Base-by-base conservation (phyloP, 2,888 invertebrate species). In the Anarsia innoxiella region DNA sequence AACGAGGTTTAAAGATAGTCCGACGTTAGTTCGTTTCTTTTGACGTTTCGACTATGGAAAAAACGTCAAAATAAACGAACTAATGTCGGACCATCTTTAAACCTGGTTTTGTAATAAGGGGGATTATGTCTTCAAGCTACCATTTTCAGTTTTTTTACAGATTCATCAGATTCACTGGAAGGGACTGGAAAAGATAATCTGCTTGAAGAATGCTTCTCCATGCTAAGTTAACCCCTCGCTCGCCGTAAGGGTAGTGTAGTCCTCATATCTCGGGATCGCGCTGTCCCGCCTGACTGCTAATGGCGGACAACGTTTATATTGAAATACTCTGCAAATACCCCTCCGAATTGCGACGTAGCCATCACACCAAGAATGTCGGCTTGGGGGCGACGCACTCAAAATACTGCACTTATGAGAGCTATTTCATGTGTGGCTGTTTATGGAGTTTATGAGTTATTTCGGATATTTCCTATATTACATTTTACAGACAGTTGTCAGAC, bases 321-420 rank as follows among this genome's bases (percentile, higher is more conserved):
- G 75, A 70, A 80, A 83, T 80, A 74, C 74, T 8, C 64, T 64
- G 56, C 62, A 69, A 79, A 80, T 78, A 74, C 74, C 65, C 64
- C 64, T 58, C 65, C 69, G 65, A 73, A 75, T 70, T 67, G 66
- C 65, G 64, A 59, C 66, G 64, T 66, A 59, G 58, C 57, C 51
- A 44, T 52, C 19, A 19, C 19, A n/a, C n/a, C 19, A 45, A 56
- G 59, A 53, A 61, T 59, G 47, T 48, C 23, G 34, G 40, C 43
- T 50, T 44, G 53, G 54, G 51, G 43, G 49, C 53, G 53, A 53
- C 53, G 57, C 53, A 53, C 51, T 48, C 4, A 38, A 34, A 42
- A 37, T 32, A 41, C 43, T 37, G 37, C 15, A 26, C 13, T 33
- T 32, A 32, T 32, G 12, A 3, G 23, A 23, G 33, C 25, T 33